These are phyloP conservation scores for Catharus bicknelli DNA, from an alignment of 2,113 vertebrate genomes.

Conservation along the genomic window DNA sequence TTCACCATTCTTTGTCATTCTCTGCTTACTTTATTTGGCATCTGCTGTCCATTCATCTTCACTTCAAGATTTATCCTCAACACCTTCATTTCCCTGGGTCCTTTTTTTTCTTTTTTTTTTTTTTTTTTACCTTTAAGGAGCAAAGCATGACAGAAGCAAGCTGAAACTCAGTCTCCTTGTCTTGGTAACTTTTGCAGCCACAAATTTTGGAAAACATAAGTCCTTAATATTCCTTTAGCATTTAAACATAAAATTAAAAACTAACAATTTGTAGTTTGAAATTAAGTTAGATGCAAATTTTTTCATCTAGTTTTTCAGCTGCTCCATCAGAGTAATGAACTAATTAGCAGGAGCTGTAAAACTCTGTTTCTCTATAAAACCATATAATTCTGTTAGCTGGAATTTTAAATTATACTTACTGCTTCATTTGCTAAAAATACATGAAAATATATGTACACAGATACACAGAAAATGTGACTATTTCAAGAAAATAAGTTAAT, in stretches of 20 bases:
- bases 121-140: not conserved
- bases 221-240: not conserved
- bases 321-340: not conserved
- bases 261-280: not conserved
- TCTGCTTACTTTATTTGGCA: not conserved
- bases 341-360: not conserved
- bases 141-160: not conserved
- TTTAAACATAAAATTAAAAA: not conserved
- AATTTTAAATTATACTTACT: not conserved
- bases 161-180: not conserved
- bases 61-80: not conserved
- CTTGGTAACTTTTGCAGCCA: not conserved
- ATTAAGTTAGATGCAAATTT: not conserved
- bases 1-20: not conserved
- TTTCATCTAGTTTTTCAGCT: not conserved
- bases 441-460: not conserved
- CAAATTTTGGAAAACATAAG: not conserved
- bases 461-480: not conserved
- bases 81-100: not conserved
- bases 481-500: not conserved
- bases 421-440: not conserved
- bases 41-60: not conserved
- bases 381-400: not conserved
- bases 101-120: not conserved
- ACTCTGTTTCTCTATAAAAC: not conserved